phyloP scores from a whole-genome alignment of 2,888 invertebrate species.

The Pollenia angustigena region DNA sequence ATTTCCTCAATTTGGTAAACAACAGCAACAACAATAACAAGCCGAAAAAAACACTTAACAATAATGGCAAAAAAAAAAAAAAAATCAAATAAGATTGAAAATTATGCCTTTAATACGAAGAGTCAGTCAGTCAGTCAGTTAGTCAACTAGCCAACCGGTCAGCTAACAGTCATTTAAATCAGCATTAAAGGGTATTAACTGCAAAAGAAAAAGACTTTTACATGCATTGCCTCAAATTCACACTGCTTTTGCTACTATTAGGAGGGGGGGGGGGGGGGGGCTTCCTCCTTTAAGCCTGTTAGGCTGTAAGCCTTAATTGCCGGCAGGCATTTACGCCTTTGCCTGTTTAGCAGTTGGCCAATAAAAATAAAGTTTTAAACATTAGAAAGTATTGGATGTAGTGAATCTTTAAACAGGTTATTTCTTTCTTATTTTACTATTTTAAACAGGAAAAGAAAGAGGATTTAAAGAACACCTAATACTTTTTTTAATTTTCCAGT shows the following conservation, averaged over 20 bases:
- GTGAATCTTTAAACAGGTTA: too few species aligned
- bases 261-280: not conserved
- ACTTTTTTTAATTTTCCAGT: too few species aligned
- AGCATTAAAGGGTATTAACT: slow-evolving; percentile 15
- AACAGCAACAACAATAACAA: slow-evolving; percentile 40
- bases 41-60: slow-evolving; percentile 15
- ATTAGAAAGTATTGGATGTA: too few species aligned
- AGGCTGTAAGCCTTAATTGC: slow-evolving; percentile 45
- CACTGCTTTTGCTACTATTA: slow-evolving; percentile 14
- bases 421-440: too few species aligned
- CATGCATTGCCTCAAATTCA: slow-evolving; percentile 45
- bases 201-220: not conserved
- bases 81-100: slow-evolving; percentile 49
- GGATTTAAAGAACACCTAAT: too few species aligned
- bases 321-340: slow-evolving; percentile 57
- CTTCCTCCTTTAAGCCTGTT: slow-evolving; percentile 31
- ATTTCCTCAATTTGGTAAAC: slow-evolving; percentile 74
- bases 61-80: slow-evolving; percentile 26
- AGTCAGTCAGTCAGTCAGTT: slow-evolving; percentile 28
- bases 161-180: slow-evolving; percentile 39
- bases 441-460: too few species aligned
- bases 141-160: slow-evolving; percentile 26
- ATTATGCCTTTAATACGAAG: slow-evolving; percentile 20
- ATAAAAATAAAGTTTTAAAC: not conserved
- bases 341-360: slow-evolving; percentile 40